A percentile compares a stretch with the other conserved stretches of the same genome.
Conservation (phyloP, 1,140 invertebrate genomes). For the Diorhabda elongata region DNA sequence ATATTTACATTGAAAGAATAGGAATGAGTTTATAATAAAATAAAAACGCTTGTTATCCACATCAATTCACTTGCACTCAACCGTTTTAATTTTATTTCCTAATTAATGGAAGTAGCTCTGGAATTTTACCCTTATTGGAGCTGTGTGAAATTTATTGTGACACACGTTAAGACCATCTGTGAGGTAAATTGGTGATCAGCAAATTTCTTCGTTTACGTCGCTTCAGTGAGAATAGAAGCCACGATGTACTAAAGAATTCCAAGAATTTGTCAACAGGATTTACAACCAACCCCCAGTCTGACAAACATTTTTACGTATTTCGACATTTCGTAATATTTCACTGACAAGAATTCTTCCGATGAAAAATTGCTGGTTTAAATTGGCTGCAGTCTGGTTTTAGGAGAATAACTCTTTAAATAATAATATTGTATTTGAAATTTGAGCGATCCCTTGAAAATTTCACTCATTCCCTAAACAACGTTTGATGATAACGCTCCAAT, state of each 20-base stretch:
- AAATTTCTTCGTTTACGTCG: conserved; percentile 29
- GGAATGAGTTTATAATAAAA: neutral
- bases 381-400: no score
- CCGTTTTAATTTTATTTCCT: conserved; percentile 4
- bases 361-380: no score
- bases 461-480: no score
- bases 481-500: no score
- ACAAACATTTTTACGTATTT: conserved; percentile 20
- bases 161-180: conserved; percentile 34
- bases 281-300: conserved; percentile 29
- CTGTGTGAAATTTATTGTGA: conserved; percentile 30
- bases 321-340: neutral
- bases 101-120: conserved; percentile 20
- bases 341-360: neutral
- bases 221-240: conserved; percentile 23
- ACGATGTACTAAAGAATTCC: conserved; percentile 32
- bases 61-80: neutral
- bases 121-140: conserved; percentile 28
- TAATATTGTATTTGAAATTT: no score
- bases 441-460: no score
- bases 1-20: no score
- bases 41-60: neutral
- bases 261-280: conserved; percentile 38
- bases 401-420: no score
- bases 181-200: conserved; percentile 41